Evolutionary conservation across 2,113 vertebrate species (phyloP).

Genomic region (Ceyx melanurus): DNA sequence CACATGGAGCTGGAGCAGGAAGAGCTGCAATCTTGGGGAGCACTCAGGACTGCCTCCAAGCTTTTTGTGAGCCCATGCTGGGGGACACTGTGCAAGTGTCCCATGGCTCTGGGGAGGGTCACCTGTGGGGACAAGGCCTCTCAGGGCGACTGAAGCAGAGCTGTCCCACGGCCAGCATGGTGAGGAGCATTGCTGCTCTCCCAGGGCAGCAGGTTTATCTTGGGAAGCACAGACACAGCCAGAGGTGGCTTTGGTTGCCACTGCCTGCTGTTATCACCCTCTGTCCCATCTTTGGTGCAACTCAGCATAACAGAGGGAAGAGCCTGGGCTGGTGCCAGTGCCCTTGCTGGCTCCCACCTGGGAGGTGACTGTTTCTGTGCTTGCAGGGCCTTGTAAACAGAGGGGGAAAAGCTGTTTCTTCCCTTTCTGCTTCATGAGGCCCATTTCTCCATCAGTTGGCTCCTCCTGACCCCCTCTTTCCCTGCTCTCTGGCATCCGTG

Average conservation of each 20-base stretch:
- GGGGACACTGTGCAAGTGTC: accelerated
- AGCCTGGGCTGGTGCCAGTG: background rate
- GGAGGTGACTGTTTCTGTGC: background rate
- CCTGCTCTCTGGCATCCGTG: background rate
- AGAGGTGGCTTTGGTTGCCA: background rate
- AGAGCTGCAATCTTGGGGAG: accelerated
- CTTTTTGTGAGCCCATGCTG: background rate
- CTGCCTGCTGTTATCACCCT: accelerated
- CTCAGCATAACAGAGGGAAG: background rate
- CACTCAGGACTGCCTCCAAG: background rate
- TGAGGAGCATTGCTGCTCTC: background rate
- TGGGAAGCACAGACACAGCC: background rate
- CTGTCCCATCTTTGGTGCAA: background rate
- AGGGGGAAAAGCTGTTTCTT: background rate
- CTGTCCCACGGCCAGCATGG: background rate
- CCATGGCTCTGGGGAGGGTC: background rate
- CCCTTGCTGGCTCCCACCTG: background rate
- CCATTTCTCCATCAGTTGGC: background rate
- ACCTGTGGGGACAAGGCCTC: background rate
- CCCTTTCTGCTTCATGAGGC: background rate
- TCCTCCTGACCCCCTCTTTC: background rate
- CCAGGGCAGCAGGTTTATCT: accelerated
- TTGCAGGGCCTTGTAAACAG: background rate
- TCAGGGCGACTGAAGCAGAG: background rate
- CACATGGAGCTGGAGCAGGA: background rate